Evolutionary conservation across 1,140 invertebrate genomes (phyloP), one percentile per base, ranked within the genome.

Genomic region (Asbolus verrucosus): DNA sequence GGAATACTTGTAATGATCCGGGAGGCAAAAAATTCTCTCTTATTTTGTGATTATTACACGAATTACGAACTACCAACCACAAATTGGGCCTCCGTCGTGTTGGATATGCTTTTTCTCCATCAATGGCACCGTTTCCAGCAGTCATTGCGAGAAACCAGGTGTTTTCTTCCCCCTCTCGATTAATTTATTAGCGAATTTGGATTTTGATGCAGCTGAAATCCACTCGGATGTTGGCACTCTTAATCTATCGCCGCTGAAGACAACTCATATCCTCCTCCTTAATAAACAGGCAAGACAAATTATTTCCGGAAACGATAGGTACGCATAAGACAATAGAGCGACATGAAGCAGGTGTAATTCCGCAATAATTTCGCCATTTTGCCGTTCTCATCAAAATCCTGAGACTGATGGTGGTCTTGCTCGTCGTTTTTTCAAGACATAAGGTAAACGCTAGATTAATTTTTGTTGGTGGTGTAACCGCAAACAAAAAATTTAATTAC

Each of bases 401-500:
- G 33, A 36, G 2, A 2, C 3, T n/a, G 33, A n/a, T 3, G 33
- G 33, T 36, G 5, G 33, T 36, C n/a, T 36, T 36, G 33, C 11
- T 36, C 9, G 27, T n/a, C 27, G 11, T 54, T 21, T 54, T 13
- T 27, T n/a, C 19, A 21, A 27, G 46, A 54, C 46, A 54, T 9
- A 54, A 54, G 46, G 46, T 21, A 13, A 54, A 54, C 46, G 46
- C 21, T 54, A 24, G 9, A 43, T 43, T 54, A 36, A 36, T 6
- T 5, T 16, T 27, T 13, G 46, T 54, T 54, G 46, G 19, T 21
- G 46, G 46, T 21, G 1, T 27, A 54, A 54, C 46, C 46, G 46
- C 46, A 54, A 54, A 54, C 4, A 54, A 54, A 54, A 54, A 54
- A 54, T 27, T 54, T 54, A 54, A 54, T 54, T 54, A 54, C 46